These are phyloP conservation scores for Acinonyx jubatus DNA, from an alignment of 2,113 vertebrate species.

Conservation along the genomic window DNA sequence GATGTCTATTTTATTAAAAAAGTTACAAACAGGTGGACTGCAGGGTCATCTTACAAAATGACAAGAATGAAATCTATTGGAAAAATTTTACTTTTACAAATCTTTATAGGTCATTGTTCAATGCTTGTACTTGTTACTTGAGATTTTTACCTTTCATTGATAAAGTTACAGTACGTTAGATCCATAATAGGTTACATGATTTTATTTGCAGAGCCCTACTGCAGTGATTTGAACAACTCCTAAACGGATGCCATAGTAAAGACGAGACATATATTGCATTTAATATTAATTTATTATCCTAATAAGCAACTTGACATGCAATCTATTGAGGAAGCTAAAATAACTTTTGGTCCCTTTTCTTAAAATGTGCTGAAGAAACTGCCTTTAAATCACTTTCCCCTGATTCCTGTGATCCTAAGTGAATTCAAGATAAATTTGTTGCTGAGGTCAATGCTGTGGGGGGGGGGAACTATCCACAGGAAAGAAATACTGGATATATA, in stretches of 20 bases:
- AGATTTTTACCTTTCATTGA: constrained; percentile 84
- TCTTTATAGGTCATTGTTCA: constrained; percentile 86
- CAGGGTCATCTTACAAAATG: constrained; percentile 89
- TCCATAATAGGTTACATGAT: constrained; percentile 83
- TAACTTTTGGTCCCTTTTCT: constrained; percentile 87
- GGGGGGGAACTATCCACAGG: constrained; percentile 68
- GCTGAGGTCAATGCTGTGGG: constrained; percentile 76
- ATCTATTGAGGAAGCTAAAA: constrained; percentile 85
- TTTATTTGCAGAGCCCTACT: constrained; percentile 86
- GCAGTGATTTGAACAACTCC: constrained; percentile 88
- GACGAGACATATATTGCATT: constrained; percentile 86
- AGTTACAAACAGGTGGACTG: constrained; percentile 90
- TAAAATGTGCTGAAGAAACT: constrained; percentile 87
- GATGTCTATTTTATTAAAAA: constrained; percentile 91
- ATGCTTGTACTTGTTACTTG: constrained; percentile 85
- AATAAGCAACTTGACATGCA: constrained; percentile 87
- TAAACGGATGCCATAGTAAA: constrained; percentile 85
- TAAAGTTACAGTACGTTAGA: constrained; percentile 88
- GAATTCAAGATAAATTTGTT: constrained; percentile 82
- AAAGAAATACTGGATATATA: constrained; percentile 74
- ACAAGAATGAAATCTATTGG: constrained; percentile 87
- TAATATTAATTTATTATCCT: constrained; percentile 84
- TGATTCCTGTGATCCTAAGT: constrained; percentile 83
- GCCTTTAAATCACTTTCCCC: constrained; percentile 79
- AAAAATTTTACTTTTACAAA: constrained; percentile 87